Evolutionary conservation across 2,888 invertebrate genomes (phyloP), one percentile per base, ranked within the genome.

Genomic region (Priocnemis perturbator): DNA sequence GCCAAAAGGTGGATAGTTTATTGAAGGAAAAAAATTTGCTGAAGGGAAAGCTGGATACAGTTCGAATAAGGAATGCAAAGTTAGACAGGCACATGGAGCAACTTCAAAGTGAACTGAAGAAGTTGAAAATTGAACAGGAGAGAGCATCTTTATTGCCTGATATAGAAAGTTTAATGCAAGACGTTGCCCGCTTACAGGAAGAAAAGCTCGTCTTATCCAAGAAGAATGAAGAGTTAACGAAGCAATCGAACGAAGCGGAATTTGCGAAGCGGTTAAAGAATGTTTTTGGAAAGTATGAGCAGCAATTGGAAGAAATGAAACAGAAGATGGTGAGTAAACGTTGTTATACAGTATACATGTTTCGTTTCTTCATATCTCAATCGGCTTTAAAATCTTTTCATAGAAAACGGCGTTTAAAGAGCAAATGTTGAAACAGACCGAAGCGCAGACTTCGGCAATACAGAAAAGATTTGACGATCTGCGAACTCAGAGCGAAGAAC

Each of bases 291-390:
- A 94, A 94, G 83, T 93, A 95, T 84, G 95, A 94, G 82, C 91
- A 91, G 76, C 95, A 95, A 89, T 89, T 96, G 83, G 94, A 94
- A 83, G 92, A 93, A 88, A 94, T 95, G 92, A 96, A 95, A 87
- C 91, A 92, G 60, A 94, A 94, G 92, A 95, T 95, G 95, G 95
- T 95, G 91, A 92, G 93, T 91, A 20, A 44, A 30, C n/a, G 45
- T 7, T 11, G 7, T 37, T 37, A 37, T 37, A 26, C 37, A 4
- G 26, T 37, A 11, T 37, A 1, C 37, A 7, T 37, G 37, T 37
- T 37, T 11, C 11, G 7, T 11, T 37, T 11, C 11, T 2, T 3
- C 37, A 37, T 11, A 11, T 50, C 17, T 17, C 14, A 17, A 2
- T 45, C 1, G 56, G 26, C 11, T 37, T 37, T 11, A 9, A 11